phyloP scores from a whole-genome alignment of 2,113 vertebrate species.

The Leucoraja erinaceus region DNA sequence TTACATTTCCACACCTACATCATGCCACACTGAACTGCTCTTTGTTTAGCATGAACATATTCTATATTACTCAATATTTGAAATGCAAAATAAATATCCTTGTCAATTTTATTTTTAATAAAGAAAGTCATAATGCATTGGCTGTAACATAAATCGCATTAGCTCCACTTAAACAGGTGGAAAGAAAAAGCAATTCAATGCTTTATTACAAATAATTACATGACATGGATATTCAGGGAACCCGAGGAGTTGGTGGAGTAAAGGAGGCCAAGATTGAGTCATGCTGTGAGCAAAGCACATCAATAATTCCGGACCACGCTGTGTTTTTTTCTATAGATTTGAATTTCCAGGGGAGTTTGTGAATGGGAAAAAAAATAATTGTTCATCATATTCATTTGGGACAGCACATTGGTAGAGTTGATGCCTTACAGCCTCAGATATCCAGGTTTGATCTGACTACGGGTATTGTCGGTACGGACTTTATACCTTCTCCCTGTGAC shows the following conservation, averaged over 20 bases:
- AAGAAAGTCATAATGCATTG: neutral
- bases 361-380: neutral
- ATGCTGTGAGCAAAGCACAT: neutral
- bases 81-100: neutral
- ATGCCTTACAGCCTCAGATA: no score
- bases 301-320: neutral
- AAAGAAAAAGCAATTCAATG: neutral
- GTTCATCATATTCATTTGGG: neutral
- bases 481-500: no score
- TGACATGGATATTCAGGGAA: neutral
- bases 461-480: no score
- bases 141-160: neutral
- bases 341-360: neutral
- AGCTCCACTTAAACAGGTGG: neutral
- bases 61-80: neutral
- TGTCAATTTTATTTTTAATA: neutral
- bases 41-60: neutral
- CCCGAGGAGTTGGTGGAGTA: neutral
- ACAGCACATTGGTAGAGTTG: no score
- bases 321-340: neutral
- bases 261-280: neutral
- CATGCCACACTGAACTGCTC: neutral
- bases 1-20: neutral
- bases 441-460: no score
- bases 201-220: neutral